Percentiles rank a stretch among this genome's conserved stretches.
These are phyloP conservation scores for Sphenopsis melanotis DNA, from an alignment of 2,797 vertebrate genomes.

Conservation along the genomic window DNA sequence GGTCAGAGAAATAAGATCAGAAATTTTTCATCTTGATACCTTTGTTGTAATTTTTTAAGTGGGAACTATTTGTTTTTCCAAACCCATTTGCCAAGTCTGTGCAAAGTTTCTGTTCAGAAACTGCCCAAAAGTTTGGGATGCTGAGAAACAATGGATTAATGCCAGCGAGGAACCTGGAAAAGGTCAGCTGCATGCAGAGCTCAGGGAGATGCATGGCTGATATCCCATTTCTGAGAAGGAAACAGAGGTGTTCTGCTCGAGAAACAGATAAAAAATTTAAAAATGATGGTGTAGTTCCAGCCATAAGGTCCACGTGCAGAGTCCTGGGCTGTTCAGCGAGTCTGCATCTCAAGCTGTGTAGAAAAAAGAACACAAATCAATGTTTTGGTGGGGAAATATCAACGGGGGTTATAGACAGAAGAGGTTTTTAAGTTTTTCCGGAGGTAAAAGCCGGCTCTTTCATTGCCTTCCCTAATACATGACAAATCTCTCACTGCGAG, in stretches of 20 bases:
- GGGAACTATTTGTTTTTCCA: background rate
- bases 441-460: background rate
- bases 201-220: background rate
- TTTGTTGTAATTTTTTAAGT: background rate
- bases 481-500: conserved; percentile 8
- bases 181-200: background rate
- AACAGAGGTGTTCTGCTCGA: background rate
- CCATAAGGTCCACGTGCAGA: background rate
- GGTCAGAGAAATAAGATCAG: background rate
- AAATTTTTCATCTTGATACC: background rate
- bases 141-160: background rate
- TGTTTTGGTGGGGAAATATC: background rate
- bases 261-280: background rate
- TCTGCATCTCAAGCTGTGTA: background rate
- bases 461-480: background rate
- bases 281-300: background rate
- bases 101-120: background rate
- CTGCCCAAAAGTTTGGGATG: background rate
- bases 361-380: background rate
- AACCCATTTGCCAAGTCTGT: background rate
- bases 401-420: background rate
- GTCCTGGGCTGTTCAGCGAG: background rate
- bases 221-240: background rate
- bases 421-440: background rate
- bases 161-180: background rate